Base-by-base conservation (phyloP, 1,140 invertebrate species). In the Solen grandis region DNA sequence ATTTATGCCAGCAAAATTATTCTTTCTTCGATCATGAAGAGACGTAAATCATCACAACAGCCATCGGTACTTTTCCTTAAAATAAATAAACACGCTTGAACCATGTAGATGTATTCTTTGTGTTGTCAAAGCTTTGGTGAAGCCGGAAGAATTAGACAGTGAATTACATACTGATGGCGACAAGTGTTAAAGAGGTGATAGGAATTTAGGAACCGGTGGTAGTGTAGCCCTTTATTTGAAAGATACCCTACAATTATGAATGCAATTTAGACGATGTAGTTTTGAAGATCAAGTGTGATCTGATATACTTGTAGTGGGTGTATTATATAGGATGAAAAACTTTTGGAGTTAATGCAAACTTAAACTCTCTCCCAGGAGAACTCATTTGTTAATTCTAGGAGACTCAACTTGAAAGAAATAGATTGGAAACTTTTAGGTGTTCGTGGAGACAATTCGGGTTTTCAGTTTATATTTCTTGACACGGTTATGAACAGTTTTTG, bases 211-310 rank as follows among this genome's bases (percentile, higher is more conserved):
- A 55, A n/a, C 54, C 27, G 19, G 54, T 55, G 54, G 54, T 55
- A 27, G 54, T 55, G 54, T 55, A 55, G 54, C 54, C 54, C 54
- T 55, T 19, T 55, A 55, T 19, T 5, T 55, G 5, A 55, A 55
- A 55, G 54, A 55, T 55, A 55, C 54, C 54, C 54, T 55, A n/a
- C 5, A 55, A n/a, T 55, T 55, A n/a, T 55, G 54, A 55, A 55
- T 55, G 54, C 19, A 5, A n/a, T 55, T 19, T 55, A 55, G 54
- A 5, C 19, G 19, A 55, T 55, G 19, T n/a, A 55, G 54, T 55
- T 55, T 55, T 55, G 54, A 55, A 55, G 54, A 55, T n/a, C 54
- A 55, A 55, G 54, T 55, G 5, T 55, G 54, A 55, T 55, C 54
- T 55, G 54, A 55, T 19, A 55, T 22, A 27, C 54, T 55, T 55